Conservation (phyloP, 2,888 invertebrate genomes). For the Philonicus albiceps region DNA sequence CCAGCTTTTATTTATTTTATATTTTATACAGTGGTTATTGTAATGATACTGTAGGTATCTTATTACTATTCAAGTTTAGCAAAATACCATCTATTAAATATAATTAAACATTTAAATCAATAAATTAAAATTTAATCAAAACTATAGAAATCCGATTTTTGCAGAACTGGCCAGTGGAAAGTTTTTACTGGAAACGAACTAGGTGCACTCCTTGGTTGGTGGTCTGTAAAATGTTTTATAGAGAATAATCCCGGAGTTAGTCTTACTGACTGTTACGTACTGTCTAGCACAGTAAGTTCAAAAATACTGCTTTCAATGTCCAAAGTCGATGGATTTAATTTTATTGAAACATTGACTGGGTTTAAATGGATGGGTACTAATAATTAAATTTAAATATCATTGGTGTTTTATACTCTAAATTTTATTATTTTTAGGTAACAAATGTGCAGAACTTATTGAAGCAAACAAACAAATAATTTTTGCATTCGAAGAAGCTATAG, state of each 20-base stretch:
- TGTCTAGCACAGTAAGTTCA: slow-evolving; percentile 96
- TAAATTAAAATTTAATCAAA: neutral
- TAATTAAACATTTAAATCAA: too few species aligned
- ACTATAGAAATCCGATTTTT: neutral
- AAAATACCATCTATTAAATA: too few species aligned
- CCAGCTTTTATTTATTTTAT: too few species aligned
- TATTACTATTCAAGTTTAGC: too few species aligned
- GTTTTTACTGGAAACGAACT: slow-evolving; percentile 95
- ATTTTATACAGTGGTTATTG: too few species aligned
- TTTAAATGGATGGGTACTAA: slow-evolving; percentile 97
- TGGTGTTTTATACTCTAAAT: neutral
- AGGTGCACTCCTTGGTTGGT: slow-evolving; percentile 94
- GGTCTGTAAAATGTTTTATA: slow-evolving; percentile 75
- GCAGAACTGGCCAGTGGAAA: slow-evolving; percentile 76
- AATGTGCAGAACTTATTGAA: slow-evolving; percentile 73
- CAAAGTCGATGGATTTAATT: slow-evolving; percentile 77
- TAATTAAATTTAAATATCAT: neutral
- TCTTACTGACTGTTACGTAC: slow-evolving; percentile 75
- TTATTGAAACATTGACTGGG: slow-evolving; percentile 92
- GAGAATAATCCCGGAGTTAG: slow-evolving; percentile 64
- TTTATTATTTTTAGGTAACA: slow-evolving; percentile 69
- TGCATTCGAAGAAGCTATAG: slow-evolving; percentile 98
- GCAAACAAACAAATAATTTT: slow-evolving; percentile 83
- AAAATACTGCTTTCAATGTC: slow-evolving; percentile 89
- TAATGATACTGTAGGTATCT: too few species aligned